These are phyloP conservation scores for Dicyrtoma fusca DNA, from an alignment of 2,888 invertebrate genomes.

Conservation along the genomic window DNA sequence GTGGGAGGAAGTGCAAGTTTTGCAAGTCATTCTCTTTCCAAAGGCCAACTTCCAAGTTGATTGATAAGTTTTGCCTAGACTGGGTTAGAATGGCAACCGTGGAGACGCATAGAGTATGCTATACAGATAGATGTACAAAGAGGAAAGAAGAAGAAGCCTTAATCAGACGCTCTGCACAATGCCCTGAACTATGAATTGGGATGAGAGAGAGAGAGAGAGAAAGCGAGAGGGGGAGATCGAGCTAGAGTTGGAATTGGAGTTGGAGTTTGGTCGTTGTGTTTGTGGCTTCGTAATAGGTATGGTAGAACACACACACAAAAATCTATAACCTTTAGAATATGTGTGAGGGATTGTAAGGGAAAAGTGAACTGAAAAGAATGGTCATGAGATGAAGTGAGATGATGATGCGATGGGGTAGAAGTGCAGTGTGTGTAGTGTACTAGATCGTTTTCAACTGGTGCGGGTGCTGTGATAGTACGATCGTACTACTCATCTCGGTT, in stretches of 20 bases:
- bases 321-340: slow-evolving; percentile 4
- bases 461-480: background rate
- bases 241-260: no score
- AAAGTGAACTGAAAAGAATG: slow-evolving; percentile 27
- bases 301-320: background rate
- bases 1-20: slow-evolving; percentile 53
- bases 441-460: background rate
- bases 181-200: background rate
- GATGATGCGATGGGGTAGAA: slow-evolving; percentile 10
- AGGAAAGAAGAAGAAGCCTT: background rate
- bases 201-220: background rate
- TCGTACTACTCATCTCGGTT: background rate
- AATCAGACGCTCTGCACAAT: background rate
- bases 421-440: background rate
- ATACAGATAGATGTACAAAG: background rate
- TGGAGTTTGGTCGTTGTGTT: no score
- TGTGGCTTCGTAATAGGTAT: no score
- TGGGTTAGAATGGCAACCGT: no score
- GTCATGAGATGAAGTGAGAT: slow-evolving; percentile 39
- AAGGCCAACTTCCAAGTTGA: no score
- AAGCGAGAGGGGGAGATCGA: no score
- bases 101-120: background rate
- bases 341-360: background rate
- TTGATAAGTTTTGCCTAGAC: no score
- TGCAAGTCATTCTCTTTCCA: slow-evolving; percentile 37